phyloP scores from a whole-genome alignment of 1,140 invertebrate genomes.

The Lepidurus packardi region DNA sequence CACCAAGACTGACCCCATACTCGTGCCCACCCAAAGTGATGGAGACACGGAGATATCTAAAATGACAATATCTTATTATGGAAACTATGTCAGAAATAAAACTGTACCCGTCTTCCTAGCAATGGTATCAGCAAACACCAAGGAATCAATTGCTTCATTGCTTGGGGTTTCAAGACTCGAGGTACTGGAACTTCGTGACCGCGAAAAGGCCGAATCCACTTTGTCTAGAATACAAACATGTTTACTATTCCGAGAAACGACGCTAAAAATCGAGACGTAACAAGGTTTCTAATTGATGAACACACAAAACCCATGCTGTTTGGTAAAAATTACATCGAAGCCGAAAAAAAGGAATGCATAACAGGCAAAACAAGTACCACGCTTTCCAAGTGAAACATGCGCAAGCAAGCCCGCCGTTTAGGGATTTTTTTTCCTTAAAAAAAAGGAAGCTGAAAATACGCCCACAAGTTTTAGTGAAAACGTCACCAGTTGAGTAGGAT shows the following conservation, averaged over 20 bases:
- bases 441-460: conserved; percentile 11
- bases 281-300: background rate
- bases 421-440: background rate
- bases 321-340: background rate
- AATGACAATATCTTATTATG: conserved; percentile 29
- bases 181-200: conserved; percentile 93
- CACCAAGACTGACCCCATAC: conserved; percentile 86
- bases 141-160: conserved; percentile 89
- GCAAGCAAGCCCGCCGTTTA: background rate
- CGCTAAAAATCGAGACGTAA: background rate
- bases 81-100: conserved; percentile 32
- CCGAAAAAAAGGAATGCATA: background rate
- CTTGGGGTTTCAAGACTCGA: conserved; percentile 94
- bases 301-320: background rate
- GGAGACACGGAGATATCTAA: conserved; percentile 70
- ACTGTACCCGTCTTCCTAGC: conserved; percentile 80
- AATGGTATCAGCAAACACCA: conserved; percentile 92
- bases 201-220: conserved; percentile 89
- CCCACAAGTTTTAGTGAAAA: conserved; percentile 26
- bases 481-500: conserved; percentile 2
- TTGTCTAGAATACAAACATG: conserved; percentile 64
- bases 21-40: conserved; percentile 93
- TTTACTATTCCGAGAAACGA: background rate
- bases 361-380: conserved; percentile 1
- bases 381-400: conserved; percentile 3